phyloP scores from a whole-genome alignment of 2,797 vertebrate species.

The Gila robusta region DNA sequence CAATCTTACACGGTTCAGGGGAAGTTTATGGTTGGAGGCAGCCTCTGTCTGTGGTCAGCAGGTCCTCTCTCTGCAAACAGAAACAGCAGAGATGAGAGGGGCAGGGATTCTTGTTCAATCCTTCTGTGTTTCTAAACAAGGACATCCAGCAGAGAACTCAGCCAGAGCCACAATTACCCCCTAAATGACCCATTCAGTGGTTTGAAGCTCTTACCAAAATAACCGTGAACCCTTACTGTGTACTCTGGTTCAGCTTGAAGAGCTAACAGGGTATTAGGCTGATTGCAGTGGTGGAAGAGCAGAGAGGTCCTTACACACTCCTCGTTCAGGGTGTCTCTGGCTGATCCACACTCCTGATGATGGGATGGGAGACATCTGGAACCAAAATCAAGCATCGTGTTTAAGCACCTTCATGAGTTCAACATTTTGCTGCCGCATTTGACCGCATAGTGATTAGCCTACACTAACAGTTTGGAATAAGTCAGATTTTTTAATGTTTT shows the following conservation, averaged over 20 bases:
- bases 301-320: constrained; percentile 53
- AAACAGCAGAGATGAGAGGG: constrained; percentile 54
- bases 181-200: constrained; percentile 43
- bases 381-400: neutral
- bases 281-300: constrained; percentile 45
- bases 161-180: constrained; percentile 44
- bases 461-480: neutral
- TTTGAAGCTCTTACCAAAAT: constrained; percentile 46
- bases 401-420: neutral
- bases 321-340: constrained; percentile 56
- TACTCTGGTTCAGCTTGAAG: constrained; percentile 53
- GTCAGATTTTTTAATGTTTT: neutral
- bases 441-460: neutral
- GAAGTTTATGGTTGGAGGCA: constrained; percentile 30
- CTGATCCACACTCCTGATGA: constrained; percentile 7
- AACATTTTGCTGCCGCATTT: neutral
- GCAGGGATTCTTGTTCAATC: constrained; percentile 44
- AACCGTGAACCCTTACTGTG: constrained; percentile 40
- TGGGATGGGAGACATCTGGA: neutral
- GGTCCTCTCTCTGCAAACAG: constrained; percentile 47
- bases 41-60: constrained; percentile 42
- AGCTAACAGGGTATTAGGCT: constrained; percentile 49
- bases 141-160: constrained; percentile 41
- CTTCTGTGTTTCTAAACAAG: constrained; percentile 46
- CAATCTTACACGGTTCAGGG: constrained; percentile 64